These are phyloP conservation scores for Eubasilissa regina DNA, from an alignment of 1,140 invertebrate genomes.

Conservation along the genomic window DNA sequence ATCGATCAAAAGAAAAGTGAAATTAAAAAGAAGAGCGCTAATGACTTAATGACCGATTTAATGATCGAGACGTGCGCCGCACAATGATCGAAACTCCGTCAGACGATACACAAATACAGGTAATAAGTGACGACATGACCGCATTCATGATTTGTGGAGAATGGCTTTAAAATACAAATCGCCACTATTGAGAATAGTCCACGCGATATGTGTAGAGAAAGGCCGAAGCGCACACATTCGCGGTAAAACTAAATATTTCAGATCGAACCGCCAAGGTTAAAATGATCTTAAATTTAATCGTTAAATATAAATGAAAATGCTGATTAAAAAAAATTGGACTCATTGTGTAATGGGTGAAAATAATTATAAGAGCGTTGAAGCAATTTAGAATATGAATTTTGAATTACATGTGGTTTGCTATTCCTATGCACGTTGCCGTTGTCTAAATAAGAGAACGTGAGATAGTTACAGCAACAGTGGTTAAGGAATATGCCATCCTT, in stretches of 20 bases:
- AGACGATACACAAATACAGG: neutral
- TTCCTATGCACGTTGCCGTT: slow-evolving; percentile 4
- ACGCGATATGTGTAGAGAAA: neutral
- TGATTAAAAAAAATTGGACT: no score
- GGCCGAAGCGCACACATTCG: neutral
- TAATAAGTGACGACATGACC: neutral
- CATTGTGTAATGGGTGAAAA: no score
- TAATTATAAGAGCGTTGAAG: no score
- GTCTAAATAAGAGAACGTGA: neutral
- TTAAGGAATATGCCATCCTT: neutral
- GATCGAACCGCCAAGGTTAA: neutral
- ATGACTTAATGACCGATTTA: slow-evolving; percentile 7
- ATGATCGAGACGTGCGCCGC: neutral
- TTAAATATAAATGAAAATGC: no score
- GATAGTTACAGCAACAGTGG: neutral
- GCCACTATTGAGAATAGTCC: neutral
- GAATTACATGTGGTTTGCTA: no score
- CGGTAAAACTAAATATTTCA: neutral
- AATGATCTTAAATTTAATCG: no score
- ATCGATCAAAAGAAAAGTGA: slow-evolving; percentile 10
- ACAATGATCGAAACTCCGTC: neutral
- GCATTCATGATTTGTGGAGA: neutral
- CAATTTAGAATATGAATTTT: no score
- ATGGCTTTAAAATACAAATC: neutral
- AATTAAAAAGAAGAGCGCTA: slow-evolving; percentile 9